Conservation (phyloP, 2,797 vertebrate species). For the Sparidentex hasta region DNA sequence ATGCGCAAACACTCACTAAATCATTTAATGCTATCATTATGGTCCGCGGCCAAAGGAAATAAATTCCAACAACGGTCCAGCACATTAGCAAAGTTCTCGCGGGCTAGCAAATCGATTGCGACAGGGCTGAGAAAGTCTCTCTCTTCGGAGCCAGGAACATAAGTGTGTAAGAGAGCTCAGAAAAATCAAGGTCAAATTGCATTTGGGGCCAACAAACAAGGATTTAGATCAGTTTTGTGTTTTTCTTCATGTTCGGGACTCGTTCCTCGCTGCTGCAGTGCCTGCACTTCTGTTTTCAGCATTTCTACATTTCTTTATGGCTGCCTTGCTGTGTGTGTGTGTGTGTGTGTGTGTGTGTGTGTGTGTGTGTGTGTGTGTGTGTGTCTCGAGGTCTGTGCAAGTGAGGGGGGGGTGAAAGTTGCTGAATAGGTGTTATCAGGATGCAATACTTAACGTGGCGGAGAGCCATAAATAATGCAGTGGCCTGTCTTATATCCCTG, state of each 20-base stretch:
- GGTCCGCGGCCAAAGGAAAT: conserved; percentile 29
- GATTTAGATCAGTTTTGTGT: conserved; percentile 43
- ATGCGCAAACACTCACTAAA: conserved; percentile 33
- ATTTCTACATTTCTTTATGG: conserved; percentile 15
- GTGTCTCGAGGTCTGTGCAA: conserved; percentile 47
- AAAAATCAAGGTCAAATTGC: conserved; percentile 76
- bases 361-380: conserved; percentile 38
- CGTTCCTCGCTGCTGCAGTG: conserved; percentile 2
- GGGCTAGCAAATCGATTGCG: conserved; percentile 43
- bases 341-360: conserved; percentile 33
- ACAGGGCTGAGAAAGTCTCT: conserved; percentile 47
- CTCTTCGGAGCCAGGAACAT: conserved; percentile 51
- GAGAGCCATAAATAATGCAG: conserved; percentile 87
- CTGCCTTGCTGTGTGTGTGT: conserved; percentile 20
- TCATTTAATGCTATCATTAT: conserved; percentile 49
- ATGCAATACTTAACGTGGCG: conserved; percentile 82
- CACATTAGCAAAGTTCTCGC: conserved; percentile 47
- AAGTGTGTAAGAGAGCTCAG: conserved; percentile 44
- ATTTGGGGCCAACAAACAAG: conserved; percentile 66
- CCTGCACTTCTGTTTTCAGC: conserved; percentile 1
- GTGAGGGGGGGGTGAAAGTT: conserved; percentile 59
- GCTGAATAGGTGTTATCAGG: conserved; percentile 85
- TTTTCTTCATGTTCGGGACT: conserved; percentile 4
- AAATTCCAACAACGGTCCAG: conserved; percentile 35
- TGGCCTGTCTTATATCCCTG: conserved; percentile 79